Base-by-base conservation (phyloP, 2,888 invertebrate genomes). In the Epinotia nisella region DNA sequence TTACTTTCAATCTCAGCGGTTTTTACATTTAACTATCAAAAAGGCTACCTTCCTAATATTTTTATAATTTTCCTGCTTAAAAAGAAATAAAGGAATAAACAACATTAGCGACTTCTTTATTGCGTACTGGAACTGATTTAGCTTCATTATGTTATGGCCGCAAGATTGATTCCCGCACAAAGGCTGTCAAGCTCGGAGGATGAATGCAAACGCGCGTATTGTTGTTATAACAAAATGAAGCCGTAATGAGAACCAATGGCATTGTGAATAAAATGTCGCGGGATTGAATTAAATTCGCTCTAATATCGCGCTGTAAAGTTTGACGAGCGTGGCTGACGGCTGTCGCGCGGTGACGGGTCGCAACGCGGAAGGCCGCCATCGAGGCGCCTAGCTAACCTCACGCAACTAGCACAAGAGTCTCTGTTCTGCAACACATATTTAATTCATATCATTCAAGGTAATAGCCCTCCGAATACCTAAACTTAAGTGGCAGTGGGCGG, bases 211-310 rank as follows among this genome's bases (percentile, higher is more conserved):
- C 79, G 78, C 78, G 78, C 82, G 83, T 83, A 90, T 93, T 92
- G 91, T 93, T 91, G 90, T 90, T 88, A 90, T 85, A 90, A 90
- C 87, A 91, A 92, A 92, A 92, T 92, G 89, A 92, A 93, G 92
- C 84, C 88, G 85, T 92, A 93, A 92, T 93, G 91, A 92, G 92
- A 83, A 85, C 85, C 82, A 80, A 80, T 78, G 41, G 76, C 73
- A 79, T 84, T 84, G 84, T 82, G 82, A 84, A 82, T 82, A 81
- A 83, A 90, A 89, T 87, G 89, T 88, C 85, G 86, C 83, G 78
- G 82, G 86, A 90, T 91, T 91, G 89, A 93, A 93, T 92, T 90
- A 90, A 92, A 92, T 90, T 90, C 89, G 84, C 88, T 86, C 85
- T 85, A 88, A 89, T 90, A 87, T 86, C 86, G 87, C 85, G 87